These are phyloP conservation scores for Luscinia megarhynchos DNA, from an alignment of 2,797 vertebrate species.

Conservation along the genomic window DNA sequence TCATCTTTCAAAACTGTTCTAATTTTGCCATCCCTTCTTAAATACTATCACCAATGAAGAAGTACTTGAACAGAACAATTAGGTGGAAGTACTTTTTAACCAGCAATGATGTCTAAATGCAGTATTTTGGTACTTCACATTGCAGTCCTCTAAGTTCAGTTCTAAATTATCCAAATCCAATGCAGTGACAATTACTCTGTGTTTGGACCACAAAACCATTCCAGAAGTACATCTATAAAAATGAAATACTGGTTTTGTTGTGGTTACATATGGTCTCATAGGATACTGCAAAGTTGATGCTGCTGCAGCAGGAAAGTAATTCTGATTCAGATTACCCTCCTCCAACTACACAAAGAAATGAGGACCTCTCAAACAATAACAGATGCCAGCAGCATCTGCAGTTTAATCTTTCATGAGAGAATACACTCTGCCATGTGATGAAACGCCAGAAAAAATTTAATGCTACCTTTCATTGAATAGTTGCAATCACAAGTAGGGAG, in stretches of 20 bases:
- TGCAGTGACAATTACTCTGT: neutral
- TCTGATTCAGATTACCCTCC: neutral
- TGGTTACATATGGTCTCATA: neutral
- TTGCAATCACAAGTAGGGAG: neutral
- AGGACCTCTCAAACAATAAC: constrained; percentile 5
- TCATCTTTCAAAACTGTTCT: neutral
- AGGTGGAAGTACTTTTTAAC: neutral
- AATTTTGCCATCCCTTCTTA: neutral
- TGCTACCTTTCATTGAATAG: neutral
- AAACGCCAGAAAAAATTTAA: neutral
- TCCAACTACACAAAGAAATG: neutral
- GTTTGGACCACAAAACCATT: constrained; percentile 23
- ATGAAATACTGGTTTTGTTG: neutral
- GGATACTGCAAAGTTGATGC: neutral
- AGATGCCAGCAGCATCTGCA: constrained; percentile 17
- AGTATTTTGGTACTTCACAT: neutral
- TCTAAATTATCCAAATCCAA: neutral
- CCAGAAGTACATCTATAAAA: neutral
- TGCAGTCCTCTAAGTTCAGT: neutral
- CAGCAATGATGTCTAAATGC: neutral
- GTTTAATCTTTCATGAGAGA: constrained; percentile 4
- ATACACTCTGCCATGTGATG: neutral
- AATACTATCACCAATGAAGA: neutral
- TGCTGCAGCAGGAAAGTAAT: neutral
- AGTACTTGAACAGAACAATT: neutral